Evolutionary conservation across 1,140 invertebrate genomes (phyloP).

Genomic region (Sarcophaga peregrina): DNA sequence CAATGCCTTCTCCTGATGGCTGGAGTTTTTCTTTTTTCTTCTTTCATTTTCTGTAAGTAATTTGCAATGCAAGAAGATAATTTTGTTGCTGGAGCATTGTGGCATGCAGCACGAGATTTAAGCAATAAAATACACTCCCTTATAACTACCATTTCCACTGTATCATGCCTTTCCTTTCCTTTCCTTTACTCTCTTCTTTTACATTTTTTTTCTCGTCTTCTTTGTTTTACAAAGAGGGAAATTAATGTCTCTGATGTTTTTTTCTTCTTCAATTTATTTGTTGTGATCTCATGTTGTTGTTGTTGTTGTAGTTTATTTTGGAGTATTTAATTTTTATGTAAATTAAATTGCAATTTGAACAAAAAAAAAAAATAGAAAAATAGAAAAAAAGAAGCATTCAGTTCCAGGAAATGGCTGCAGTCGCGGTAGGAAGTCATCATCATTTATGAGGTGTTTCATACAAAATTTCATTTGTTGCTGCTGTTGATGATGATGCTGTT

Average conservation of each 20-base stretch:
- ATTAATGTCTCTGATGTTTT: constrained; percentile 32
- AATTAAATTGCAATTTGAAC: constrained; percentile 36
- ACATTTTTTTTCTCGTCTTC: not conserved
- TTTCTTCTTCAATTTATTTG: not conserved
- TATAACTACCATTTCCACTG: not conserved
- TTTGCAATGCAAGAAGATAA: not conserved
- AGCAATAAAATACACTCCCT: constrained; percentile 8
- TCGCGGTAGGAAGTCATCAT: constrained; percentile 17
- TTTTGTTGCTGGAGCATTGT: not conserved
- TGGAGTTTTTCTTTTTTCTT: not conserved
- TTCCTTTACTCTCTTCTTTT: not conserved
- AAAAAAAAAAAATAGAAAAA: constrained; percentile 13
- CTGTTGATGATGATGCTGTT: not conserved
- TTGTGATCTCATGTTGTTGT: not conserved
- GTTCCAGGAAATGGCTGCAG: constrained; percentile 32
- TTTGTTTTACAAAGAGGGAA: constrained; percentile 17
- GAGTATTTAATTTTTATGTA: constrained; percentile 37
- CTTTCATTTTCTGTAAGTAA: not conserved
- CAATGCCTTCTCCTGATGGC: not conserved
- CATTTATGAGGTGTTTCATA: not conserved
- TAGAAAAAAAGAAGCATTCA: not conserved
- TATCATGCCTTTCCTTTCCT: not conserved
- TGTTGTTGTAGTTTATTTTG: constrained; percentile 20
- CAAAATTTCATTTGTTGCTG: too few species aligned
- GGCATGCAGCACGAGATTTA: constrained; percentile 23